Evolutionary conservation across 2,113 vertebrate genomes (phyloP).

Genomic region (Numida meleagris): DNA sequence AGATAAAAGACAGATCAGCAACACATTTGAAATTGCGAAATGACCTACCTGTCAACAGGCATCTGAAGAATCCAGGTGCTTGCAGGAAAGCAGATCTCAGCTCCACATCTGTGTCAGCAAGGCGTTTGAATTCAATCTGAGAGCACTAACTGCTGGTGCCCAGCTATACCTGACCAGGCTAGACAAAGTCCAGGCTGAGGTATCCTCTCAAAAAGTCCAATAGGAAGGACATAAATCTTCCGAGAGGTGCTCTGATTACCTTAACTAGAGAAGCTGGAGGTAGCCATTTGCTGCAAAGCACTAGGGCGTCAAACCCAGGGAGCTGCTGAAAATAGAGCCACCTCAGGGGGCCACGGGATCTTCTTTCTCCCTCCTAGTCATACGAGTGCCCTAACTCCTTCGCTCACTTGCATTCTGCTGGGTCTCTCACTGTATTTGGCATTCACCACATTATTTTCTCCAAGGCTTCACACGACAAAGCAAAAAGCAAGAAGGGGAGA

Average conservation of each 20-base stretch:
- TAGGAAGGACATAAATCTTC: background rate
- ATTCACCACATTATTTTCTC: background rate
- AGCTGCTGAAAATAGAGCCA: background rate
- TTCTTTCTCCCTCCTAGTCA: background rate
- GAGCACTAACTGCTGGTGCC: background rate
- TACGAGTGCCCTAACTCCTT: background rate
- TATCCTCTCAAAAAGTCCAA: background rate
- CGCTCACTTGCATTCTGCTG: background rate
- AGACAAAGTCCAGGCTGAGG: background rate
- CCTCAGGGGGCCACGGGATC: accelerated
- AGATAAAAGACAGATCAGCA: background rate
- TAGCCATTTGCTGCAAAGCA: background rate
- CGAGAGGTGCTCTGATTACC: background rate
- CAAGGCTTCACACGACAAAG: background rate
- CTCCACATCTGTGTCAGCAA: accelerated
- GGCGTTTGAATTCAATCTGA: background rate
- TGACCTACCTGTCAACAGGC: background rate
- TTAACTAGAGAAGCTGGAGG: background rate
- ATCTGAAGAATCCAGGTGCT: background rate
- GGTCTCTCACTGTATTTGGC: background rate
- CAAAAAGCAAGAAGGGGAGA: background rate
- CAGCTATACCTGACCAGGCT: background rate
- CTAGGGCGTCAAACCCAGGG: background rate
- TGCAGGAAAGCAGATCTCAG: background rate
- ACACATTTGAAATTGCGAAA: background rate